These are phyloP conservation scores for Coelopa frigida DNA, from an alignment of 1,140 invertebrate species.

Conservation along the genomic window DNA sequence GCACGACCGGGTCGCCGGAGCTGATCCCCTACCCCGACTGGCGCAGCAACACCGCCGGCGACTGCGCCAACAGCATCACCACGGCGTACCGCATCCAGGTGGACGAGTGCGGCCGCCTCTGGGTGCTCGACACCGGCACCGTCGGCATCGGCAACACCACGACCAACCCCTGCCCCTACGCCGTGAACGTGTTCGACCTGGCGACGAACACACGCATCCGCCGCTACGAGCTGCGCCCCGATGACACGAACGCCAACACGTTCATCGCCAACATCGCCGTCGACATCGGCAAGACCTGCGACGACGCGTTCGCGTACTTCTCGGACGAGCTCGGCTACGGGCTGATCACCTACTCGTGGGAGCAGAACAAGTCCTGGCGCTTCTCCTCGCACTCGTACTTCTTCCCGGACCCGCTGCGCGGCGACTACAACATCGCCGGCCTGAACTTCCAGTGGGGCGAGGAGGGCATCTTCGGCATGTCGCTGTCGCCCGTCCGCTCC, in stretches of 20 bases:
- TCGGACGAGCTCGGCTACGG: constrained; percentile 76
- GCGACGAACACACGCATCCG: constrained; percentile 62
- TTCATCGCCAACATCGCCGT: constrained; percentile 78
- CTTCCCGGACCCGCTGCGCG: constrained; percentile 67
- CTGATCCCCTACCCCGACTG: constrained; percentile 71
- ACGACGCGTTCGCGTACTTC: constrained; percentile 71
- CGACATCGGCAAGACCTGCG: constrained; percentile 64
- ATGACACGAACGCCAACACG: constrained; percentile 66
- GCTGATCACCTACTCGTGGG: constrained; percentile 68
- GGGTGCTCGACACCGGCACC: constrained; percentile 74
- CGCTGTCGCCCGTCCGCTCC: constrained; percentile 54
- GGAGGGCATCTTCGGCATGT: constrained; percentile 75
- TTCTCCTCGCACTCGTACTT: constrained; percentile 65
- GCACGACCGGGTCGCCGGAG: constrained; percentile 58
- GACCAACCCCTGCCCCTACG: constrained; percentile 63
- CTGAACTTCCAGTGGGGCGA: constrained; percentile 75
- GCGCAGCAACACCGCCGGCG: constrained; percentile 63
- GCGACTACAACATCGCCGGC: constrained; percentile 69
- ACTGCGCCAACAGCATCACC: constrained; percentile 63
- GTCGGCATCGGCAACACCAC: constrained; percentile 70
- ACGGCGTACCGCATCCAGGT: constrained; percentile 69
- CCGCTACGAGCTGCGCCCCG: constrained; percentile 59
- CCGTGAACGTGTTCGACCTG: constrained; percentile 68
- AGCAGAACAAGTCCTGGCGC: constrained; percentile 67
- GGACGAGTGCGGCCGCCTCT: constrained; percentile 67